phyloP scores from a whole-genome alignment of 2,113 vertebrate species.

The Vulpes lagopus region DNA sequence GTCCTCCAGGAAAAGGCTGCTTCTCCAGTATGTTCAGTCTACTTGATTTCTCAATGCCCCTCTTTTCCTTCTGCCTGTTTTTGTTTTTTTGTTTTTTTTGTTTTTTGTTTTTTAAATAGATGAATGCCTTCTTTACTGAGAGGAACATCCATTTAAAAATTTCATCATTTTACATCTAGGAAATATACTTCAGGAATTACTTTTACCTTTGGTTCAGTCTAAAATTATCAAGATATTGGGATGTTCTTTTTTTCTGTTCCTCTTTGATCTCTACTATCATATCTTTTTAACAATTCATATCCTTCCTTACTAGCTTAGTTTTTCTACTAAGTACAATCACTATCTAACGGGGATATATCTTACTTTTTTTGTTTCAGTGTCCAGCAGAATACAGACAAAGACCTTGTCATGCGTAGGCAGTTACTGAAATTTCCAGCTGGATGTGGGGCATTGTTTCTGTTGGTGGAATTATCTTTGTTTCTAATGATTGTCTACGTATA shows the following conservation, averaged over 20 bases:
- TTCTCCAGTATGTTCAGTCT: background rate
- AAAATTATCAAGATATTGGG: background rate
- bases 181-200: background rate
- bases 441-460: background rate
- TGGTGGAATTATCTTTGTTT: background rate
- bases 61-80: background rate
- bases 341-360: background rate
- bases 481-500: background rate
- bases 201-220: background rate
- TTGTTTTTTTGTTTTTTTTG: background rate
- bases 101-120: background rate
- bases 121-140: background rate
- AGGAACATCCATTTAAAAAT: background rate
- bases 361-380: background rate
- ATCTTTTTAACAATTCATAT: background rate
- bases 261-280: background rate
- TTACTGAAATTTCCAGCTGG: background rate
- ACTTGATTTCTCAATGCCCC: background rate
- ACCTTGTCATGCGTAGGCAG: background rate
- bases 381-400: background rate
- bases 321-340: background rate
- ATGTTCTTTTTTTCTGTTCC: background rate
- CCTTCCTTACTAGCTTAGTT: background rate
- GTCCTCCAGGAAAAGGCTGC: background rate
- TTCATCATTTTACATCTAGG: background rate